A percentile compares a stretch with the other conserved stretches of the same genome.
phyloP scores from a whole-genome alignment of 2,888 invertebrate species.

The Amphipyra berbera region DNA sequence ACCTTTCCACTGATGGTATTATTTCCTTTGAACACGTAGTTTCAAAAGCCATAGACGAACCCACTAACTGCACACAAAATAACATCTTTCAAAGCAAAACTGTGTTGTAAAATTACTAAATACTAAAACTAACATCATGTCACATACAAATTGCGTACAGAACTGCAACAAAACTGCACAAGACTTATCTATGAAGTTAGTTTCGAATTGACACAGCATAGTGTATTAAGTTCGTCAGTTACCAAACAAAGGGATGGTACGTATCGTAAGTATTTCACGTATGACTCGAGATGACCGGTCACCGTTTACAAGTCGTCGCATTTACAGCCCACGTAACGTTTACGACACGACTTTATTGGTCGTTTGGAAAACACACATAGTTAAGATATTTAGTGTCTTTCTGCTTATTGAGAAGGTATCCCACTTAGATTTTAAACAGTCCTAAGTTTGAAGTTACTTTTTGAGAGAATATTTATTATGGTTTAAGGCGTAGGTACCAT shows the following conservation, averaged over 20 bases:
- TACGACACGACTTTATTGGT: constrained; percentile 31
- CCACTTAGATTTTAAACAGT: neutral
- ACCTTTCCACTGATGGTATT: no score
- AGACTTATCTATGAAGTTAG: neutral
- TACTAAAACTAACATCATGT: constrained; percentile 1
- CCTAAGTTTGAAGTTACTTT: neutral
- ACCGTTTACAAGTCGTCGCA: constrained; percentile 19
- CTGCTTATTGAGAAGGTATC: neutral
- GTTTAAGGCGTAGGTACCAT: no score
- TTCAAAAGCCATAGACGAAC: no score
- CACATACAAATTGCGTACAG: neutral
- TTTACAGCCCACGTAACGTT: constrained; percentile 28
- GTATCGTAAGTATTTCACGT: constrained; percentile 33
- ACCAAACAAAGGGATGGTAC: neutral
- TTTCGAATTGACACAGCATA: neutral
- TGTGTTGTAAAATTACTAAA: neutral
- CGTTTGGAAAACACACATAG: constrained; percentile 27
- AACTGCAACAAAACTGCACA: constrained; percentile 3
- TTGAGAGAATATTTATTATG: neutral
- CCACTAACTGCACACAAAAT: no score
- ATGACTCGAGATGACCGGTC: constrained; percentile 39
- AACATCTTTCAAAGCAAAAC: no score
- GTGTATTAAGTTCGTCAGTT: neutral
- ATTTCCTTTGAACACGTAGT: no score
- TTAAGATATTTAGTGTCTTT: constrained; percentile 12